Conservation (phyloP, 2,113 vertebrate species). For the Gasterosteus aculeatus region DNA sequence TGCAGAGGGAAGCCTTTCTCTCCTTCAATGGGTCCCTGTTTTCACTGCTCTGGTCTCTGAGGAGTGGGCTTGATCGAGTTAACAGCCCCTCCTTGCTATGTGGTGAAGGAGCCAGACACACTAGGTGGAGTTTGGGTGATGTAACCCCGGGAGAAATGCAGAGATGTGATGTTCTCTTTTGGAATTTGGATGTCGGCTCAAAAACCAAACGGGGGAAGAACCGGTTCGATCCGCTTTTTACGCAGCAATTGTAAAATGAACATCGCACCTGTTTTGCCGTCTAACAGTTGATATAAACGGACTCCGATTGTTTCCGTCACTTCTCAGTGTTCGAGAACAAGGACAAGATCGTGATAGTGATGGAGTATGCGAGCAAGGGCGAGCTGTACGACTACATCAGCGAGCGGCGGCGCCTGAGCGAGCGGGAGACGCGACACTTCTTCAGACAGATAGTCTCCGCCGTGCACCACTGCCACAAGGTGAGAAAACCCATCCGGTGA, state of each 20-base stretch:
- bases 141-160: slow-evolving; percentile 61
- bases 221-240: no score
- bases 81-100: slow-evolving; percentile 64
- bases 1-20: slow-evolving; percentile 2
- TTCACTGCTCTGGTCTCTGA: slow-evolving; percentile 41
- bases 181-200: slow-evolving; percentile 45
- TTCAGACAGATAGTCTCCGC: slow-evolving; percentile 98
- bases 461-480: slow-evolving; percentile 98
- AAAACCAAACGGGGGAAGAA: slow-evolving; percentile 40
- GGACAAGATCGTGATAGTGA: slow-evolving; percentile 99
- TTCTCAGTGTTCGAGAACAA: slow-evolving; percentile 97
- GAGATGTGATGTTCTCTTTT: slow-evolving; percentile 41
- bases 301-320: slow-evolving; percentile 35
- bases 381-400: slow-evolving; percentile 98
- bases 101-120: slow-evolving; percentile 55
- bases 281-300: slow-evolving; percentile 6
- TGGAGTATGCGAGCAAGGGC: slow-evolving; percentile 94
- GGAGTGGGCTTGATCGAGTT: slow-evolving; percentile 65
- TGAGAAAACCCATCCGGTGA: slow-evolving; percentile 56
- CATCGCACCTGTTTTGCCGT: neutral
- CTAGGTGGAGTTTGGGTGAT: slow-evolving; percentile 71
- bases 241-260: neutral
- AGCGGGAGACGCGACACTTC: slow-evolving; percentile 95
- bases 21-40: slow-evolving; percentile 12
- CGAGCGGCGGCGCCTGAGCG: slow-evolving; percentile 89